Evolutionary conservation across 2,888 invertebrate genomes (phyloP).

Genomic region (Alsophila aescularia): DNA sequence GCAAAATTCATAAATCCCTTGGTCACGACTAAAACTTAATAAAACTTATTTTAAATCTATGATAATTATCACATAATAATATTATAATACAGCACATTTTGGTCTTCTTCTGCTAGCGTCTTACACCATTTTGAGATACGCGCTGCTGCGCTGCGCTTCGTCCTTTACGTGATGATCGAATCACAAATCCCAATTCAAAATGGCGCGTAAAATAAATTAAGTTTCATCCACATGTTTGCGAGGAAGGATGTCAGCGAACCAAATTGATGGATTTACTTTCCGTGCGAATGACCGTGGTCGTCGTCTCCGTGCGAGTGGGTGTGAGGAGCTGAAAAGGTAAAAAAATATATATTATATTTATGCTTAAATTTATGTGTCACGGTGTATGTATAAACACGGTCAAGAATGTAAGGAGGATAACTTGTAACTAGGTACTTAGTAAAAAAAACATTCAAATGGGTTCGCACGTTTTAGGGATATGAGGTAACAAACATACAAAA

Average conservation of each 20-base stretch:
- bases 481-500: no score
- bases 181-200: conserved; percentile 5
- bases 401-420: no score
- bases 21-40: neutral
- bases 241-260: conserved; percentile 2
- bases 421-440: no score
- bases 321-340: conserved; percentile 62
- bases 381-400: no score
- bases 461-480: no score
- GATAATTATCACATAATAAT: conserved; percentile 33
- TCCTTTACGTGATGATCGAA: neutral
- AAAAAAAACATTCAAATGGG: no score
- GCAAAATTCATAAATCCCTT: neutral
- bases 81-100: conserved; percentile 21
- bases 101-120: neutral
- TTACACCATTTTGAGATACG: neutral
- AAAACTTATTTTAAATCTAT: neutral
- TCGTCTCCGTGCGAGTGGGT: conserved; percentile 51
- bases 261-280: conserved; percentile 29
- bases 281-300: conserved; percentile 55
- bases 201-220: neutral
- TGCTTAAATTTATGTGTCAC: no score
- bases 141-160: neutral
- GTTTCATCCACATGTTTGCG: conserved; percentile 6
- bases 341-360: conserved; percentile 14